Base-by-base conservation (phyloP, 2,113 vertebrate genomes). In the Paradisaea rubra region DNA sequence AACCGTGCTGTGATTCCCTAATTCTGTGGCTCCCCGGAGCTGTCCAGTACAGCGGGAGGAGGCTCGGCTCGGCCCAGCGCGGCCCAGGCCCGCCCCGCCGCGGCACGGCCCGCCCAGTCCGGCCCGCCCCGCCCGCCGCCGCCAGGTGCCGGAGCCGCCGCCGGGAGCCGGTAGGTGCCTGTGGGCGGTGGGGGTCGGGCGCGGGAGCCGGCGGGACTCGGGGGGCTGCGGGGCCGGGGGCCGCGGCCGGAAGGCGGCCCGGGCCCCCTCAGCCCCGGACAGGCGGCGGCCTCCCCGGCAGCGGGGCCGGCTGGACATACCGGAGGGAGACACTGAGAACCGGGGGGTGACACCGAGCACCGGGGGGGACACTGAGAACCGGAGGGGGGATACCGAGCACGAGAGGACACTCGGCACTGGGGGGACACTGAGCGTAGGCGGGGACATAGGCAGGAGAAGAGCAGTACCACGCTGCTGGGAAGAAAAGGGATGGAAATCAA, bases 1-100 rank as follows among this genome's bases (percentile, higher is more conserved):
- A 35, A 7, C 15, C 24, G 4, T 3, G 28, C 50, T 3, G 50
- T 1, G 15, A 15, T 2, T 64, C 41, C 57, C 11, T 1, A 17
- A 16, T 4, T 5, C 33, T 2, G 33, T 3, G 27, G 2, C 60
- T 42, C 25, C 28, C 28, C 35, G 30, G 19, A 8, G 60, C 35
- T 23, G 22, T 18, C 53, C 37, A 3, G 14, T 0, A 11, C 24
- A 4, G 28, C 17, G 9, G 21, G 5, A 18, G 22, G 47, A 47
- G 22, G 47, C 47, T 63, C n/a, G 21, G n/a, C 50, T 41, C 33
- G 11, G 47, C 45, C 25, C 37, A 20, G 56, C 44, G 33, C 49
- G 53, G 45, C 60, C 76, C 44, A 17, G 72, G 33, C 3, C 30
- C 24, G n/a, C 50, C 20, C 57, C 17, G 85, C 71, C 45, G 56